Conservation (phyloP, 2,888 invertebrate genomes). For the Cerastoderma edule region DNA sequence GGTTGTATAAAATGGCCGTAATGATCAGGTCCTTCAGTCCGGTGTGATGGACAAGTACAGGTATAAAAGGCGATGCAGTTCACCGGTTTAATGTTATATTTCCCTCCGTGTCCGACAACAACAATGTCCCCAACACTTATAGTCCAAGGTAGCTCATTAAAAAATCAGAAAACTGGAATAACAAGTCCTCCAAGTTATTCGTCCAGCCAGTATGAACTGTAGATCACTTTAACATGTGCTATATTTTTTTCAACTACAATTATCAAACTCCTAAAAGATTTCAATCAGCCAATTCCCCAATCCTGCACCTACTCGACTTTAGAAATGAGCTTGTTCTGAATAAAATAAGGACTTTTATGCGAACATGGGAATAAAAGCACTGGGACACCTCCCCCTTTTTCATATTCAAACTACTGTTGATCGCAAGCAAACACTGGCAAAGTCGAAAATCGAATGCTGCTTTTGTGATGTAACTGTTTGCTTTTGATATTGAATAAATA, state of each 20-base stretch:
- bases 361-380: not conserved
- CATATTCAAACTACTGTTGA: conserved; percentile 28
- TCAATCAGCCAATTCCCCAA: too few species aligned
- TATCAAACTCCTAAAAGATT: too few species aligned
- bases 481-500: conserved; percentile 67
- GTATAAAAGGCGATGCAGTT: conserved; percentile 45
- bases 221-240: too few species aligned
- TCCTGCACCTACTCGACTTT: not conserved
- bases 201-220: too few species aligned
- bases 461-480: conserved; percentile 68
- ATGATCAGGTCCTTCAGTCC: conserved; percentile 26
- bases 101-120: conserved; percentile 13
- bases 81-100: conserved; percentile 47
- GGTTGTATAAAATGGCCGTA: conserved; percentile 41
- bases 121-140: conserved; percentile 15
- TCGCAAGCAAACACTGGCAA: conserved; percentile 53
- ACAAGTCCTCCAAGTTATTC: too few species aligned
- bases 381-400: conserved; percentile 10
- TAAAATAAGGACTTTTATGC: conserved; percentile 6
- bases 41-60: conserved; percentile 50
- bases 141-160: not conserved
- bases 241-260: too few species aligned
- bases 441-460: conserved; percentile 51
- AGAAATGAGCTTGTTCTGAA: not conserved
- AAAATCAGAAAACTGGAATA: conserved; percentile 29